phyloP scores from a whole-genome alignment of 2,113 vertebrate genomes.

The Brachypodius melanocephalos region DNA sequence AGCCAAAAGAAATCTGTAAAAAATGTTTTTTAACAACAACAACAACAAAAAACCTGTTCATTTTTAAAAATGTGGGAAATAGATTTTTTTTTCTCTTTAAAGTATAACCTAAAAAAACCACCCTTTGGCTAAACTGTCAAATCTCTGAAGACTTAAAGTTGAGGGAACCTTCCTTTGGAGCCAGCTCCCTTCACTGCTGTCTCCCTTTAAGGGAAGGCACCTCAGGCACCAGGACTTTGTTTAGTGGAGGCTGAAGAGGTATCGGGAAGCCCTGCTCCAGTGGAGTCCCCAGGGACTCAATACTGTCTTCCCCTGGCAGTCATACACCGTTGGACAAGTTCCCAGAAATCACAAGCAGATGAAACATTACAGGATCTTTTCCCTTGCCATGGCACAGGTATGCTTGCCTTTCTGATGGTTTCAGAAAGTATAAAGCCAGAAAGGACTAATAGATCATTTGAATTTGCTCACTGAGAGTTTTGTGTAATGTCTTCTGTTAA shows the following conservation, averaged over 20 bases:
- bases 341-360: neutral
- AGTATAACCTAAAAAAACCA: neutral
- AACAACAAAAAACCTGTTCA: neutral
- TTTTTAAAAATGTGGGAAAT: neutral
- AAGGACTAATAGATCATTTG: neutral
- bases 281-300: neutral
- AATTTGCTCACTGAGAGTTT: neutral
- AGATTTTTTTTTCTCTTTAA: accelerated
- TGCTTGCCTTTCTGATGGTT: neutral
- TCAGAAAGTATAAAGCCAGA: neutral
- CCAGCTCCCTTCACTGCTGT: neutral
- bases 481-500: neutral
- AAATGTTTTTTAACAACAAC: neutral
- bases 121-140: neutral
- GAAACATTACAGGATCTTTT: neutral
- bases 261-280: neutral
- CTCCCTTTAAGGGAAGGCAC: neutral
- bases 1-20: neutral
- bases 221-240: neutral
- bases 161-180: neutral
- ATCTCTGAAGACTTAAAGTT: neutral
- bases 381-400: neutral
- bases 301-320: neutral
- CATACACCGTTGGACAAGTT: neutral
- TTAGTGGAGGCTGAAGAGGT: neutral